Base-by-base conservation (phyloP, 2,113 vertebrate species). In the Galeopterus variegatus region DNA sequence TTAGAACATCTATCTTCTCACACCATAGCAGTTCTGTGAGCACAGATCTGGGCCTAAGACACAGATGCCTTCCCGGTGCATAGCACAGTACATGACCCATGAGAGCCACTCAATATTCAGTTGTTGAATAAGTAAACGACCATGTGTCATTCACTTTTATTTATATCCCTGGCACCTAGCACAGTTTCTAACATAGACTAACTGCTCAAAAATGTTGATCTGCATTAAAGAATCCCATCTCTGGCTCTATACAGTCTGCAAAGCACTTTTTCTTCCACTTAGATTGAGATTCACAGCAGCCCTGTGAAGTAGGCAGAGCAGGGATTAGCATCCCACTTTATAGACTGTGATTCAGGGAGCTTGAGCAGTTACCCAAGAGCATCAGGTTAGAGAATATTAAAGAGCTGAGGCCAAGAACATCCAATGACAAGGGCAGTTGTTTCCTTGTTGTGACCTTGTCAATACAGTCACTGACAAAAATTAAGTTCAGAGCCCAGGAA, bases 211-310 rank as follows among this genome's bases (percentile, higher is more conserved):
- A 58, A 24, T 15, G 48, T 67, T 67, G 41, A 41, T 56, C 85
- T 88, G 52, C 26, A 28, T 85, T 81, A 10, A 76, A 93, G 48
- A 85, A 72, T 60, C 33, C n/a, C 10, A 70, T 48, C 45, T 73
- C 48, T 93, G 58, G n/a, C 33, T 96, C 45, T 88, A 41, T 11
- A 48, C 17, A 24, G 45, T 58, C 97, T 83, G 60, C 56, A 94
- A 67, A 89, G 52, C 41, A 62, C 21, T 48, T 92, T 60, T 8
- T 23, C 41, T 88, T 48, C 62, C 36, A 33, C 70, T 67, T 86
- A 24, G 18, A 41, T 2, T 33, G 56, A 77, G 26, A 69, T 15
- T 82, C 19, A 19, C 41, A 80, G 36, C 45, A 69, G n/a, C 41
- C 36, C 11, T 54, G 33, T 23, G 36, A 87, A 52, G 21, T 19